Evolutionary conservation across 2,797 vertebrate genomes (phyloP).

Genomic region (Acomys russatus): DNA sequence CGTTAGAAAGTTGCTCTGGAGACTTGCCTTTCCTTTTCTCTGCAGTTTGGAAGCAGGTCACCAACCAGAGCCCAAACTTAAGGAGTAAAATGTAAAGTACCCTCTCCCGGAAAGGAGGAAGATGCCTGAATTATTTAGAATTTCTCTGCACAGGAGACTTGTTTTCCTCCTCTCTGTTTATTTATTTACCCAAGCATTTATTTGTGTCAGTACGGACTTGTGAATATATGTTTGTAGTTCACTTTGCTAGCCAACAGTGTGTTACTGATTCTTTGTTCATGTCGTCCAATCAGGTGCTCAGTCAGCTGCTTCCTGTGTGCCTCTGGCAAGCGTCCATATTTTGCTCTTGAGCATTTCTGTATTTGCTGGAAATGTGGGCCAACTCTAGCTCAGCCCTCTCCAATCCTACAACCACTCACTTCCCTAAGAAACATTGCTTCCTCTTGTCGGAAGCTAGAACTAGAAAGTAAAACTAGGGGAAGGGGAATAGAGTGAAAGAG

Average conservation of each 20-base stretch:
- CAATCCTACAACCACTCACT: background rate
- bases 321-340: background rate
- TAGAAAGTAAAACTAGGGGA: background rate
- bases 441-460: background rate
- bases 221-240: background rate
- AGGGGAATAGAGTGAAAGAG: too few relatives aligned
- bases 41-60: background rate
- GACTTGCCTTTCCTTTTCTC: background rate
- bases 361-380: background rate
- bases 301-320: background rate
- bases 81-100: background rate
- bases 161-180: background rate
- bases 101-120: background rate
- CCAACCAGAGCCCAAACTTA: background rate
- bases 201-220: background rate
- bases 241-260: background rate
- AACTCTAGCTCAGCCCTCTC: background rate
- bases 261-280: conserved; percentile 7
- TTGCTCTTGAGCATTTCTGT: background rate
- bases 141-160: background rate
- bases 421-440: background rate
- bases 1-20: background rate
- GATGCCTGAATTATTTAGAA: conserved; percentile 40
- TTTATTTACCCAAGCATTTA: conserved; percentile 7
- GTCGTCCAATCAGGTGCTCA: background rate